Percentiles rank a stretch among this genome's conserved stretches.
Conservation (phyloP, 2,888 invertebrate species). For the Acleris cristana region DNA sequence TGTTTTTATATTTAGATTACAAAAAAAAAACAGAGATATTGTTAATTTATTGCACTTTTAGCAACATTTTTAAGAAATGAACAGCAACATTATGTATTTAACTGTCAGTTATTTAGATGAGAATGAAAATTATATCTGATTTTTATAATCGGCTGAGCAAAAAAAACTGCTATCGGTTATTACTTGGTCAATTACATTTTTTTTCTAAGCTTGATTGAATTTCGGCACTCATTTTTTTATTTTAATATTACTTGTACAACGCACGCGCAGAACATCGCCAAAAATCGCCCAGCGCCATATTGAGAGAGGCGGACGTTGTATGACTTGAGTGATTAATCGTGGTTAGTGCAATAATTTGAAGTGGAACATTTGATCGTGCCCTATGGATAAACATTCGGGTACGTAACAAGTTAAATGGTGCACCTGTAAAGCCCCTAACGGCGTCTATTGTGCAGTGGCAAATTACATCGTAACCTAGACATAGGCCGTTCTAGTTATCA, state of each 20-base stretch:
- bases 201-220: constrained; percentile 53
- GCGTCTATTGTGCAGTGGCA: constrained; percentile 59
- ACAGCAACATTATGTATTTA: constrained; percentile 47
- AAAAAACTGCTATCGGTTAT: constrained; percentile 49
- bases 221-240: constrained; percentile 65
- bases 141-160: constrained; percentile 57
- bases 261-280: constrained; percentile 83
- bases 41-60: not conserved
- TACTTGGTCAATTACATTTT: constrained; percentile 49
- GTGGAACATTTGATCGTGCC: constrained; percentile 83
- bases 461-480: constrained; percentile 85
- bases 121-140: constrained; percentile 69
- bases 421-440: constrained; percentile 56
- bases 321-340: constrained; percentile 83
- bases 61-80: constrained; percentile 41
- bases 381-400: constrained; percentile 85
- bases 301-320: constrained; percentile 89
- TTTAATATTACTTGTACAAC: constrained; percentile 76
- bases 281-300: constrained; percentile 89
- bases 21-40: too few relatives aligned
- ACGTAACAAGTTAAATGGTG: constrained; percentile 75
- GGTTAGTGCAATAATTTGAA: constrained; percentile 83
- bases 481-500: constrained; percentile 86
- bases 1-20: too few relatives aligned
- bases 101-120: constrained; percentile 71